Evolutionary conservation across 2,797 vertebrate species (phyloP).

Genomic region (Clamator glandarius): DNA sequence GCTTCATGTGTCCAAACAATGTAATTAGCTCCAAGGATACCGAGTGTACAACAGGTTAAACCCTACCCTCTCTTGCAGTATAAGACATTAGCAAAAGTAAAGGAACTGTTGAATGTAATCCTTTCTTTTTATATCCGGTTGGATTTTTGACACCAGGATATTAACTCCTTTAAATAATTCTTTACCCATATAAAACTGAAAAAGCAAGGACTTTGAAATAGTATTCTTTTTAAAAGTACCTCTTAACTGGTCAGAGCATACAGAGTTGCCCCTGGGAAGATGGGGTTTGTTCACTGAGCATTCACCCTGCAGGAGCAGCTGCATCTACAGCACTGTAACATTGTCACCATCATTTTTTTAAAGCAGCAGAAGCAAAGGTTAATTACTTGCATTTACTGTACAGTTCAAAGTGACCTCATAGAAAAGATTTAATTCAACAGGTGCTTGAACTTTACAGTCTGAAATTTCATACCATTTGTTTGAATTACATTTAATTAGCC

Average conservation of each 20-base stretch:
- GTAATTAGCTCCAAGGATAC: background rate
- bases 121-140: background rate
- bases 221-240: background rate
- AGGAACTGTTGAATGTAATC: background rate
- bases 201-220: background rate
- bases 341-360: slow-evolving; percentile 17
- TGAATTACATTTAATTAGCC: slow-evolving; percentile 75
- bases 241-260: background rate
- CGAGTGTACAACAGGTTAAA: background rate
- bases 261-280: background rate
- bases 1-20: background rate
- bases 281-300: background rate
- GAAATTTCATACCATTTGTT: slow-evolving; percentile 74
- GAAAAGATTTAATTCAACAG: slow-evolving; percentile 71
- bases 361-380: slow-evolving; percentile 69
- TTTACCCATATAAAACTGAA: background rate
- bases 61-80: background rate
- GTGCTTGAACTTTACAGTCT: slow-evolving; percentile 72
- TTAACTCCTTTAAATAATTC: background rate
- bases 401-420: slow-evolving; percentile 60
- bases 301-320: slow-evolving; percentile 22
- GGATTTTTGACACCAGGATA: background rate
- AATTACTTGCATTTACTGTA: slow-evolving; percentile 71
- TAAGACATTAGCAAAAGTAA: background rate
- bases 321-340: background rate